These are phyloP conservation scores for Saimiri boliviensis DNA, from an alignment of 2,113 vertebrate genomes.

Conservation along the genomic window DNA sequence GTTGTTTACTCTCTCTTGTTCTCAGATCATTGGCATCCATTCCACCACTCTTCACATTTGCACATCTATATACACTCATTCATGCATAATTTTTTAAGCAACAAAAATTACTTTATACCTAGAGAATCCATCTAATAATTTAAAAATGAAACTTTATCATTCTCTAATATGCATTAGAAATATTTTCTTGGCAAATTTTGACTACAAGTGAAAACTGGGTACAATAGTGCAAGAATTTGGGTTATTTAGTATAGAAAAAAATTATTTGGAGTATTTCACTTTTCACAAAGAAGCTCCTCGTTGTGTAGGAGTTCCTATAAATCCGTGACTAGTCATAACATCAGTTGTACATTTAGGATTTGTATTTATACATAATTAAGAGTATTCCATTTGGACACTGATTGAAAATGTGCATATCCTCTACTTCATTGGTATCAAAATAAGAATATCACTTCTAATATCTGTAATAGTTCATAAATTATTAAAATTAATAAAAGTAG, in stretches of 20 bases:
- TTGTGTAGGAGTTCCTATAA: background rate
- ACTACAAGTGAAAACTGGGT: background rate
- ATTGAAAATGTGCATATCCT: background rate
- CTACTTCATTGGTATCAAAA: background rate
- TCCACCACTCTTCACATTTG: background rate
- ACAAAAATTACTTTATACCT: background rate
- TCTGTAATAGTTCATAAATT: background rate
- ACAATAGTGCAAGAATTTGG: background rate
- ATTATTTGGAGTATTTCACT: background rate
- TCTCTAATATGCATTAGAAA: background rate
- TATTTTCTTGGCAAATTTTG: background rate
- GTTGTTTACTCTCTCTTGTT: background rate
- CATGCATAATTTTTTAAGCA: background rate
- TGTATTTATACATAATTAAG: background rate
- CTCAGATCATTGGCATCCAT: background rate
- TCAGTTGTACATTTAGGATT: background rate
- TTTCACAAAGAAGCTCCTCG: background rate
- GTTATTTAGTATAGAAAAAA: background rate
- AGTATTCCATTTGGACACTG: background rate
- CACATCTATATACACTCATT: rapidly evolving
- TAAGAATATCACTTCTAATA: slow-evolving; percentile 36
- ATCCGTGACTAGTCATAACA: background rate
- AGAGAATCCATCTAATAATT: background rate
- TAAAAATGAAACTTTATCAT: background rate
- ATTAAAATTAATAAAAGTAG: background rate